Conservation (phyloP, 2,113 vertebrate genomes). For the Thalassoma bifasciatum region DNA sequence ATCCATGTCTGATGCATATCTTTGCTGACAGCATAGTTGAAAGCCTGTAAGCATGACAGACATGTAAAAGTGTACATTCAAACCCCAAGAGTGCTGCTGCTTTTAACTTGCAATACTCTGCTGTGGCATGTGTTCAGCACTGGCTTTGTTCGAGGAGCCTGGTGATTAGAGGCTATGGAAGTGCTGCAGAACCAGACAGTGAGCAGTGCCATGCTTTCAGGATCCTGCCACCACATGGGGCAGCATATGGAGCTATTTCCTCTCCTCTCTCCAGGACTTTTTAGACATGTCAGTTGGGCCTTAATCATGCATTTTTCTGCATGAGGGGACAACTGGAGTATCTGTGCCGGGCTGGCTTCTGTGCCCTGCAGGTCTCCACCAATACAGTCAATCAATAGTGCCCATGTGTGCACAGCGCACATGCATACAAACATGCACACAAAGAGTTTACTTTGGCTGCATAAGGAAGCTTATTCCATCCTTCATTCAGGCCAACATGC, state of each 20-base stretch:
- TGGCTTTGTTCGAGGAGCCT: conserved; percentile 40
- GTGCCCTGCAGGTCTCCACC: conserved; percentile 63
- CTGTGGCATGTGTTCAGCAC: conserved; percentile 34
- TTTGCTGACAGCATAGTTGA: conserved; percentile 71
- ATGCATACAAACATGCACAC: conserved; percentile 29
- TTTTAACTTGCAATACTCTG: conserved; percentile 37
- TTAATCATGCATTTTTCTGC: conserved; percentile 78
- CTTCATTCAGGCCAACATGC: conserved; percentile 56
- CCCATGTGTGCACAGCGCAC: conserved; percentile 47
- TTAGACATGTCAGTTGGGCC: conserved; percentile 76
- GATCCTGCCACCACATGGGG: conserved; percentile 66
- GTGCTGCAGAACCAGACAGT: conserved; percentile 52
- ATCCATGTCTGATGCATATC: conserved; percentile 79
- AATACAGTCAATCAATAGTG: conserved; percentile 69
- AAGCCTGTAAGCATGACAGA: conserved; percentile 68
- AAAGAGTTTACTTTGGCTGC: conserved; percentile 44
- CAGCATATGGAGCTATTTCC: conserved; percentile 75
- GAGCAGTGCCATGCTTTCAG: conserved; percentile 52
- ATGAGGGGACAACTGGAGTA: conserved; percentile 70
- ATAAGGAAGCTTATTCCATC: conserved; percentile 46
- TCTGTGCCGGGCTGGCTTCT: conserved; percentile 64
- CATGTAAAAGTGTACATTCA: conserved; percentile 73
- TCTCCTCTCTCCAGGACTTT: conserved; percentile 64
- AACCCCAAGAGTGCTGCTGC: conserved; percentile 33
- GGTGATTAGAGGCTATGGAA: conserved; percentile 52